Conservation (phyloP, 2,888 invertebrate species). For the Andrena minutula region DNA sequence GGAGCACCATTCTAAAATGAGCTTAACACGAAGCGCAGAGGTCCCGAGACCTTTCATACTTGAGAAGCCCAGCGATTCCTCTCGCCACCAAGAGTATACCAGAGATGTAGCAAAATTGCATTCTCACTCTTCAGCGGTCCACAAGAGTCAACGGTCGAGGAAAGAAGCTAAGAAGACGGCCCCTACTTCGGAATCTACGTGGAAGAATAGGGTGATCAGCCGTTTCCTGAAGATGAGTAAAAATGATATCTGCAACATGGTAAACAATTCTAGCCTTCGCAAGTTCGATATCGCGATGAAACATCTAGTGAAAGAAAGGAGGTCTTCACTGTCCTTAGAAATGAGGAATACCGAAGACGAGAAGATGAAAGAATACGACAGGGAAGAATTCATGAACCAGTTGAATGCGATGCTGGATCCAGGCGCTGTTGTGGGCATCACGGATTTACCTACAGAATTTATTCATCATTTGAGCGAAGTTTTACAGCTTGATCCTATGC, state of each 20-base stretch:
- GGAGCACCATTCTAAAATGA: background rate
- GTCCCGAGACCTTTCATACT: background rate
- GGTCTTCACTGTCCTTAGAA: slow-evolving; percentile 76
- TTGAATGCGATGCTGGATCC: slow-evolving; percentile 87
- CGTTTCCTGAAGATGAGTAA: slow-evolving; percentile 83
- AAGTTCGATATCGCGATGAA: slow-evolving; percentile 83
- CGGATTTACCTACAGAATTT: slow-evolving; percentile 87
- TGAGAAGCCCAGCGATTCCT: slow-evolving; percentile 15
- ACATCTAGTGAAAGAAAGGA: slow-evolving; percentile 81
- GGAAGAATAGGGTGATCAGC: slow-evolving; percentile 81
- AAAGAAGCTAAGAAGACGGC: slow-evolving; percentile 42
- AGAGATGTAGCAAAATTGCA: slow-evolving; percentile 19
- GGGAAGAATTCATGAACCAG: slow-evolving; percentile 82
- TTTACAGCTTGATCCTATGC: slow-evolving; percentile 82
- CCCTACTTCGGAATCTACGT: slow-evolving; percentile 70
- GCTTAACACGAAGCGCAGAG: background rate
- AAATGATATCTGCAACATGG: slow-evolving; percentile 83
- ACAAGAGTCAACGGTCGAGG: slow-evolving; percentile 27
- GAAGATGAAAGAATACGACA: slow-evolving; percentile 78
- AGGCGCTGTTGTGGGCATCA: slow-evolving; percentile 86
- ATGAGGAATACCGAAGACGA: slow-evolving; percentile 81
- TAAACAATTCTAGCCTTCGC: slow-evolving; percentile 81
- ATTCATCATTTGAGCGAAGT: slow-evolving; percentile 88
- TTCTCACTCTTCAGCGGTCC: background rate
- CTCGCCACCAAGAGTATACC: background rate